Base-by-base conservation (phyloP, 2,888 invertebrate species). In the Thyatira batis region DNA sequence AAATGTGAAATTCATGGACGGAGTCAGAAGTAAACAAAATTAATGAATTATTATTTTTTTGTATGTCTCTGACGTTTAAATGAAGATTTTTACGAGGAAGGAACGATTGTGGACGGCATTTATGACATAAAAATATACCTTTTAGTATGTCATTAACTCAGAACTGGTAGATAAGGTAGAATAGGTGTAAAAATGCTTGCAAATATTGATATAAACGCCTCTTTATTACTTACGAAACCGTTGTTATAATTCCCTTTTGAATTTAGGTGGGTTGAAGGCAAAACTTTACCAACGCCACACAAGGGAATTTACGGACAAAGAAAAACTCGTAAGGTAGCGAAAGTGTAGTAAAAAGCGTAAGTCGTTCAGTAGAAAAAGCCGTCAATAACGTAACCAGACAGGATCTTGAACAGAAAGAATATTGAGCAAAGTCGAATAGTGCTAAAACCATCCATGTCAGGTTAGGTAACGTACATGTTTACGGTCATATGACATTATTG, bases 61-160 rank as follows among this genome's bases (percentile, higher is more conserved):
- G 45, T 11, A 45, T 45, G 45, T 23, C 25, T 45, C 23, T n/a
- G 23, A 21, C 4, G 45, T n/a, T 45, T 13, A 23, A 21, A 23
- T 45, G n/a, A 45, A 23, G 8, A 13, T 11, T 30, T 11, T 30
- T 13, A 51, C 45, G 54, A 63, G 67, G 60, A 65, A 59, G 63
- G 53, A 61, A 61, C 60, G 64, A 64, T 65, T 63, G 59, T 56
- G 54, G 58, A 30, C 28, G 53, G 48, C 65, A 71, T 71, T 73
- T 67, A 65, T 69, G 69, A 75, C 58, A 65, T 65, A 68, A 65
- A 58, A 65, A 6, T 65, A 59, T 57, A 60, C 68, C 56, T 67
- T 74, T 76, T 74, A 76, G 65, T 64, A 57, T 63, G 58, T 65
- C 73, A 72, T 78, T 74, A 75, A 73, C 69, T 69, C 63, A 63